A percentile compares a stretch with the other conserved stretches of the same genome.
phyloP scores from a whole-genome alignment of 2,113 vertebrate species.

The zebrafish (Danio rerio) region GRCz12tu NC_133184.1:44730501-44731000 shows the following conservation, averaged over 20 bases:
- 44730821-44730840: not conserved
- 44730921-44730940: constrained; percentile 79
- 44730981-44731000: too few species aligned
- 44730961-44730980: too few species aligned
- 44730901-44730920: constrained; percentile 75
- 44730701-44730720: constrained; percentile 4
- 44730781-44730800: not conserved
- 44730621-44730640: too few species aligned
- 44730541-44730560: not conserved
- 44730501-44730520: not conserved
- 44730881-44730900: constrained; percentile 64
- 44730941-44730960: constrained; percentile 55
- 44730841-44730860: constrained; percentile 50
- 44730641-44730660: too few species aligned
- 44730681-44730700: constrained; percentile 53
- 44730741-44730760: not conserved
- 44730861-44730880: constrained; percentile 65
- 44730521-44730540: constrained; percentile 53
- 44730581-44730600: not conserved
- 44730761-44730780: not conserved
- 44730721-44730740: constrained; percentile 1
- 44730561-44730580: too few species aligned
- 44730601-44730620: not conserved
- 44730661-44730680: not conserved
- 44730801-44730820: not conserved